phyloP scores from a whole-genome alignment of 2,113 vertebrate genomes.

The Chelonoidis abingdonii region DNA sequence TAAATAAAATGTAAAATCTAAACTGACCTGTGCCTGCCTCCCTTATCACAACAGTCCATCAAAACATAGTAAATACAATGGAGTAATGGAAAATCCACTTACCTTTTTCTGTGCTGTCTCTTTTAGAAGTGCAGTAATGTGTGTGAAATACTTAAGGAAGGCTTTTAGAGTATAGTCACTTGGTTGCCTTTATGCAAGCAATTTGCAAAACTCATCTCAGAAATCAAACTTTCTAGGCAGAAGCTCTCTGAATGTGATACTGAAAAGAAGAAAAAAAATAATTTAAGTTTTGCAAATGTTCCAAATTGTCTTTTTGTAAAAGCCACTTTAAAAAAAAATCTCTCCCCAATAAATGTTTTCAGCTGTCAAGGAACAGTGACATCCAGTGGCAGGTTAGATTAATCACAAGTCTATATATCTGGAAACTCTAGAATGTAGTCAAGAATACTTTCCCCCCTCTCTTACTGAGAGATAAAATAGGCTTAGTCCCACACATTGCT shows the following conservation, averaged over 20 bases:
- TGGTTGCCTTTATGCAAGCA: conserved; percentile 9
- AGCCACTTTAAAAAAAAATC: neutral
- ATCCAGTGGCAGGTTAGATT: conserved; percentile 13
- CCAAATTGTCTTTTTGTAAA: neutral
- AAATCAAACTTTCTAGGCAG: neutral
- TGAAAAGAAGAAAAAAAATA: neutral
- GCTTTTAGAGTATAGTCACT: conserved; percentile 21
- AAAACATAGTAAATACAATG: conserved; percentile 32
- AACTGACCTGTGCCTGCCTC: conserved; percentile 56
- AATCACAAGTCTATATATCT: neutral
- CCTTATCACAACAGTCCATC: conserved; percentile 44
- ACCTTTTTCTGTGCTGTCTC: conserved; percentile 33
- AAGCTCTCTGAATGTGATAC: neutral
- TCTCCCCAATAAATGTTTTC: neutral
- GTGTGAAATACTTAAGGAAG: conserved; percentile 49
- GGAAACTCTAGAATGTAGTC: neutral
- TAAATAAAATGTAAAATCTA: conserved; percentile 60
- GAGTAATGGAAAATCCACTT: conserved; percentile 56
- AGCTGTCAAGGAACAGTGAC: conserved; percentile 7
- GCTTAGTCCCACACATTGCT: neutral
- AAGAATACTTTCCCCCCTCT: neutral
- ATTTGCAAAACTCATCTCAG: conserved; percentile 35
- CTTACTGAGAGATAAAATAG: neutral
- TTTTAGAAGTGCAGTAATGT: conserved; percentile 1
- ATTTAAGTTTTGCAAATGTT: neutral